Evolutionary conservation across 2,888 invertebrate genomes (phyloP).

Genomic region (Prosapia bicincta): DNA sequence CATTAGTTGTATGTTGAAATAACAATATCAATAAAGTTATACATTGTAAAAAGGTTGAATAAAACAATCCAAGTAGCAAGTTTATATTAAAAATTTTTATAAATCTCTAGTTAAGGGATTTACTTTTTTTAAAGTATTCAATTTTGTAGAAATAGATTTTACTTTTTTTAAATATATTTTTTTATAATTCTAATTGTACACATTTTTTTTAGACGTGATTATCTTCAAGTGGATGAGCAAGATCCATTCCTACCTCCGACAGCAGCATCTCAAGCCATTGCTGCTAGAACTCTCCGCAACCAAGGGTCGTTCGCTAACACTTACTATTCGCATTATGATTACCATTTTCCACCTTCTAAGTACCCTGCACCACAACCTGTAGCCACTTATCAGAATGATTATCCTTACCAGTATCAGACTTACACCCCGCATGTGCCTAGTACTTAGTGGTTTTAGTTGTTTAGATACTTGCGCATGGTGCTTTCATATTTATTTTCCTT

Average conservation of each 20-base stretch:
- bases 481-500: neutral
- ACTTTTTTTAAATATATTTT: too few species aligned
- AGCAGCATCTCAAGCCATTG: constrained; percentile 57
- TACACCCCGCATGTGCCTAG: constrained; percentile 19
- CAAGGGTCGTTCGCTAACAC: constrained; percentile 67
- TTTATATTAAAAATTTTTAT: too few species aligned
- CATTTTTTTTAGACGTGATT: constrained; percentile 63
- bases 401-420: constrained; percentile 26
- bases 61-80: too few species aligned
- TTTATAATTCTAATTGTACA: too few species aligned
- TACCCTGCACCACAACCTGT: constrained; percentile 44
- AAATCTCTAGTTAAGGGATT: too few species aligned
- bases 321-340: constrained; percentile 39
- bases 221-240: constrained; percentile 80
- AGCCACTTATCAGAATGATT: constrained; percentile 32
- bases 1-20: too few species aligned
- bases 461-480: neutral
- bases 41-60: too few species aligned
- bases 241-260: constrained; percentile 71
- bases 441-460: neutral
- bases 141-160: too few species aligned
- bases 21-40: too few species aligned
- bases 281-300: constrained; percentile 62
- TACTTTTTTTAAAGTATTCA: too few species aligned
- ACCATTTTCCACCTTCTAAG: constrained; percentile 41